Evolutionary conservation across 2,888 invertebrate species (phyloP).

Genomic region (Xanthostigma xanthostigma): DNA sequence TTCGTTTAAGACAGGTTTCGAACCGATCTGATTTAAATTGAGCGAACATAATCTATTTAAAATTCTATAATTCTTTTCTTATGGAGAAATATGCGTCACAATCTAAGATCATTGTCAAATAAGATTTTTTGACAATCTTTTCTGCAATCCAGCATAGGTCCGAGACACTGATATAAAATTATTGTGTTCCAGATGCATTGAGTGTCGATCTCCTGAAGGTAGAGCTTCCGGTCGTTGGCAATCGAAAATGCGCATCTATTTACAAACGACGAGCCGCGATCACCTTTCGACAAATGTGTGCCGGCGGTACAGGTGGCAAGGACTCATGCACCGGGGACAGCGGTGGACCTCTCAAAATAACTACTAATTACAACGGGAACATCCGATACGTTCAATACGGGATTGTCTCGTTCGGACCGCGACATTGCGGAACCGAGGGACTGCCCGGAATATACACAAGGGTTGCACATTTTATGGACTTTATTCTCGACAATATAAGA

Average conservation of each 20-base stretch:
- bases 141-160: no score
- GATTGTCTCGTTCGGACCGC: slow-evolving; percentile 35
- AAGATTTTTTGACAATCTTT: no score
- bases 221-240: slow-evolving; percentile 24
- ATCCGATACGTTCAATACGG: slow-evolving; percentile 40
- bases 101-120: no score
- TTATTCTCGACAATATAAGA: slow-evolving; percentile 41
- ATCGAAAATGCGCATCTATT: slow-evolving; percentile 20
- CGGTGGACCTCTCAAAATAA: slow-evolving; percentile 42
- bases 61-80: no score
- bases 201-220: slow-evolving; percentile 26
- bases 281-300: slow-evolving; percentile 38
- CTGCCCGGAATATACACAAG: slow-evolving; percentile 58
- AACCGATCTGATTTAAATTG: no score
- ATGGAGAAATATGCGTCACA: no score
- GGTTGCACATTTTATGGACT: slow-evolving; percentile 43
- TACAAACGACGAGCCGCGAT: slow-evolving; percentile 19
- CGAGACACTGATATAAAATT: not conserved
- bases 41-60: no score
- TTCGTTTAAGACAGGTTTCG: no score
- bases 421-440: slow-evolving; percentile 30
- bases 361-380: slow-evolving; percentile 15
- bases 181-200: not conserved
- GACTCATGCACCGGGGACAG: slow-evolving; percentile 55
- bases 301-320: slow-evolving; percentile 39